Evolutionary conservation across 2,888 invertebrate genomes (phyloP), one percentile per base, ranked within the genome.

Genomic region (Tiliacea aurago): DNA sequence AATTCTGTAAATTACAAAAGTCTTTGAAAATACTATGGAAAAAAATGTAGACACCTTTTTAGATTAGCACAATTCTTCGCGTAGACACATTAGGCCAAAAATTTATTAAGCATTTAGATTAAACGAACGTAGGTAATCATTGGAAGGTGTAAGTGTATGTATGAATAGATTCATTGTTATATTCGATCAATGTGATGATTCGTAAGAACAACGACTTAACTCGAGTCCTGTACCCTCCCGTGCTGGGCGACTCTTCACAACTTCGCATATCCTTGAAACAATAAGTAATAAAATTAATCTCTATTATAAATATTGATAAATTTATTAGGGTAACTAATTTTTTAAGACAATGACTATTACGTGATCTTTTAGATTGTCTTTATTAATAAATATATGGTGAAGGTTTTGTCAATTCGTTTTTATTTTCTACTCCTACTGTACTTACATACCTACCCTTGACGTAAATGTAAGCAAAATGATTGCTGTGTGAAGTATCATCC

Each of bases 321-420:
- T 96, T 95, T 96, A 96, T 94, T 96, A 96, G 96, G 95, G 93
- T 96, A 96, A 96, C 93, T 96, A 96, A 96, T 95, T 96, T 96
- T 96, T 95, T 96, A 96, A 96, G 96, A 94, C 95, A 95, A 95
- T 95, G 95, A 96, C 95, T 95, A 95, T 94, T 96, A 96, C 94
- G 96, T 96, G 96, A 96, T 96, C 96, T 96, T 96, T 96, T 96
- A 96, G 96, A 96, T 95, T 96, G 96, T 96, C 96, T 96, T 96
- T 96, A 96, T 96, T 96, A 96, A 96, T 96, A 96, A 96, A 96
- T 96, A 96, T 95, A 96, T 96, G 96, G 96, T 96, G 95, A 96
- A 96, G 95, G 95, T 96, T 96, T 96, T 94, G 95, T 95, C 94
- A 92, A 93, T 88, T 95, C 89, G 93, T 94, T 95, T 94, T 95